phyloP scores from a whole-genome alignment of 2,797 vertebrate genomes.

The Protosalanx chinensis region DNA sequence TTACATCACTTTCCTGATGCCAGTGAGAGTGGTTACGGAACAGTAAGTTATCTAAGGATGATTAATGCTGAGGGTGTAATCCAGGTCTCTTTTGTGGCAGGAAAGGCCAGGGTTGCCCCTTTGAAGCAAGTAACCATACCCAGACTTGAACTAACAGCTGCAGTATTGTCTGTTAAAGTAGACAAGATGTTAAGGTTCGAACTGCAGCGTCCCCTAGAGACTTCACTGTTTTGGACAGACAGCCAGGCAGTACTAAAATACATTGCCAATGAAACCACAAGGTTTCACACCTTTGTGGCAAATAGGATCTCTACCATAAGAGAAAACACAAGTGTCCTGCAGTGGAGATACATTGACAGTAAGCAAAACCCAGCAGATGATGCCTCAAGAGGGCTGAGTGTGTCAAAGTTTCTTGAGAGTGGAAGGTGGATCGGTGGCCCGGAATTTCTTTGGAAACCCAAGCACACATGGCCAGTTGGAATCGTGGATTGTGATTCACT shows the following conservation, averaged over 20 bases:
- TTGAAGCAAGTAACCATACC: background rate
- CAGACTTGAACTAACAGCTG: slow-evolving; percentile 1
- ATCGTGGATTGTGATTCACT: too few relatives aligned
- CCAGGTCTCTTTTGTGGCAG: too few relatives aligned
- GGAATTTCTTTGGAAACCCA: too few relatives aligned
- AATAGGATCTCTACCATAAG: slow-evolving; percentile 7
- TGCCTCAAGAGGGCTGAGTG: background rate
- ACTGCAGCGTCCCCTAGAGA: background rate
- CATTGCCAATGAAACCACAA: background rate
- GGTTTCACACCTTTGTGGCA: slow-evolving; percentile 24
- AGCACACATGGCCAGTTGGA: too few relatives aligned
- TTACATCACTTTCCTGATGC: slow-evolving; percentile 34
- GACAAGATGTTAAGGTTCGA: slow-evolving; percentile 7
- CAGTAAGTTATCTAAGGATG: slow-evolving; percentile 10
- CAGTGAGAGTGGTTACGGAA: slow-evolving; percentile 27
- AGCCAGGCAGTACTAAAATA: slow-evolving; percentile 27
- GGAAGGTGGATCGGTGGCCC: too few relatives aligned
- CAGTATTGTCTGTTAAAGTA: background rate
- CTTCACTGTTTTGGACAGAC: background rate
- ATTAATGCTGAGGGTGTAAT: background rate
- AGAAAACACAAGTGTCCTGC: background rate
- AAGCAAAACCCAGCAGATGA: slow-evolving; percentile 18
- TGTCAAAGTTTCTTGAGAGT: too few relatives aligned
- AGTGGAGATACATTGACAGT: slow-evolving; percentile 18
- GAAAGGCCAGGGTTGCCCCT: slow-evolving; percentile 4